Evolutionary conservation across 92 coral and sea anemone species (phyloP), one percentile per base, ranked within the genome.

Genomic region (Phenganax marumi): DNA sequence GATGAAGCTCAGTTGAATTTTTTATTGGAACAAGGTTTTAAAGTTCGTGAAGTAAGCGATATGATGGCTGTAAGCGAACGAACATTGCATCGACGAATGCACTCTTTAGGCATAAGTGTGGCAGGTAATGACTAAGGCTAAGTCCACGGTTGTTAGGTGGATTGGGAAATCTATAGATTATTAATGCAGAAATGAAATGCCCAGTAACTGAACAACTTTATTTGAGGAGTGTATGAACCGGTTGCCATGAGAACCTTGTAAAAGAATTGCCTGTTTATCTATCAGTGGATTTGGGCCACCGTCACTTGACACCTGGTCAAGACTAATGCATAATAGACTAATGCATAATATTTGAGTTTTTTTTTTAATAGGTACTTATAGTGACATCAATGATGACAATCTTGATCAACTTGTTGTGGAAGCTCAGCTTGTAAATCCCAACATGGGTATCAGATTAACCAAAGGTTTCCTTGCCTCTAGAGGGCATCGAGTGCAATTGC

Each of bases 11-110:
- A 90, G 72, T 73, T 85, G 68, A 72, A 78, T 1, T 87, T 72
- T 83, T 55, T 79, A n/a, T 77, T 89, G 68, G 90, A 89, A 49
- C 92, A 89, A 63, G 89, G 86, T 18, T 86, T 88, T 57, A 80
- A 75, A 69, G 89, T 88, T 75, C 66, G 68, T 1, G 83, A 85
- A 24, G 56, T 71, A 39, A 81, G 87, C 50, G n/a, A 18, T 23
- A 26, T 89, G 81, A 70, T 89, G 74, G 87, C 87, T 8, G 87
- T 83, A 9, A 85, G 87, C 47, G 71, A 89, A 55, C 16, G 91
- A 24, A 89, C 87, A 43, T 82, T 89, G 73, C 87, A 89, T 81
- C 82, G 90, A 77, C 76, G 91, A 78, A 79, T 89, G 86, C 69
- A 85, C 26, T 12, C 75, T 25, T 85, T 75, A 64, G 91, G 90